Conservation (phyloP, 2,888 invertebrate species). For the Tetranychus piercei region DNA sequence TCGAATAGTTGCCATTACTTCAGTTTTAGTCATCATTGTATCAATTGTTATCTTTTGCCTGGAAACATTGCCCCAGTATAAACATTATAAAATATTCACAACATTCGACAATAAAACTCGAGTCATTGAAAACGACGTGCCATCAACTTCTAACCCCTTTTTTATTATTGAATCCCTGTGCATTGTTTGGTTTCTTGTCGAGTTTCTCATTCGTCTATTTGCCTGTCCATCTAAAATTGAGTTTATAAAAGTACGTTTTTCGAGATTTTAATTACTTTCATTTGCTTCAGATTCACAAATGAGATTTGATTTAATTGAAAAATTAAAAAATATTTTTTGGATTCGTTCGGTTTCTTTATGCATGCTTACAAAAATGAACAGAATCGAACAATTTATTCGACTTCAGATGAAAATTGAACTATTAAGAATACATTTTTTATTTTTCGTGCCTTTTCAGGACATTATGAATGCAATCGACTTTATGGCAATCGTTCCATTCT, state of each 20-base stretch:
- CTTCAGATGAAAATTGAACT: background rate
- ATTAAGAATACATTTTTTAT: background rate
- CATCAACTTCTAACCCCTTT: conserved; percentile 96
- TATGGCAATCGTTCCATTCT: conserved; percentile 99
- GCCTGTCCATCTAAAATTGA: conserved; percentile 96
- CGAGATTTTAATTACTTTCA: no score
- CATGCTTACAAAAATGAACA: no score
- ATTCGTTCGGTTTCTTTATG: no score
- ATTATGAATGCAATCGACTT: conserved; percentile 99
- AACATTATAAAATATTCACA: conserved; percentile 60
- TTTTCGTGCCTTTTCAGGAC: conserved; percentile 42
- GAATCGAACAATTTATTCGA: no score
- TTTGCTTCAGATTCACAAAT: background rate
- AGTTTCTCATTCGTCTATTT: conserved; percentile 90
- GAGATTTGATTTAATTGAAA: background rate
- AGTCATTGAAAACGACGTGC: conserved; percentile 83
- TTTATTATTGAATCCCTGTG: conserved; percentile 98
- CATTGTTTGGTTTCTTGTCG: conserved; percentile 88
- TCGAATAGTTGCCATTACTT: conserved; percentile 94
- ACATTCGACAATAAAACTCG: conserved; percentile 29
- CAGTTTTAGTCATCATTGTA: conserved; percentile 91
- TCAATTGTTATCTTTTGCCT: conserved; percentile 99
- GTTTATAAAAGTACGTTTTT: conserved; percentile 55
- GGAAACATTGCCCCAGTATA: conserved; percentile 86
- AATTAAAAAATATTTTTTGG: no score